These are phyloP conservation scores for Crocodylus rhombifer DNA, from an alignment of 2,797 vertebrate species.

Conservation along the genomic window DNA sequence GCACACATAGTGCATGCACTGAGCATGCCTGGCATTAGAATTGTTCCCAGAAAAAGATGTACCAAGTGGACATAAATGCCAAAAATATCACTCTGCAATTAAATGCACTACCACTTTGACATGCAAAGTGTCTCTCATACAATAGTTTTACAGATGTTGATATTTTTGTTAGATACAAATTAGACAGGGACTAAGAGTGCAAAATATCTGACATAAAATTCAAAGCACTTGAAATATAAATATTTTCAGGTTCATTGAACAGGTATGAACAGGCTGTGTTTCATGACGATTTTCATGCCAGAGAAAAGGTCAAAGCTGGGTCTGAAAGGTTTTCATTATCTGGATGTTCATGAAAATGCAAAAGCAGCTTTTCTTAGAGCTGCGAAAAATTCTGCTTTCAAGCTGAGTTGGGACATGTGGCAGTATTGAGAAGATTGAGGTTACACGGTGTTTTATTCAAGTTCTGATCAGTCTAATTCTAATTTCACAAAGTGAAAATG, in stretches of 20 bases:
- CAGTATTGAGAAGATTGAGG: neutral
- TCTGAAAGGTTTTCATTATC: neutral
- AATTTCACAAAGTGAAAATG: too few relatives aligned
- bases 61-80: too few relatives aligned
- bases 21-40: too few relatives aligned
- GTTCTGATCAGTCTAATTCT: neutral
- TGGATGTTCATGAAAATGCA: neutral
- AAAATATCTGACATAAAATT: slow-evolving; percentile 9
- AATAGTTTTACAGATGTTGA: neutral
- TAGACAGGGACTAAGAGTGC: neutral
- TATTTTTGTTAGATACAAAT: neutral
- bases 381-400: neutral
- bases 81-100: too few relatives aligned
- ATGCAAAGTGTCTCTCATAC: neutral
- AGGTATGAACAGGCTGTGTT: neutral
- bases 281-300: neutral
- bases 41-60: too few relatives aligned
- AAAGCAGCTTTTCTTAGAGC: neutral
- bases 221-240: neutral
- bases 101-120: too few relatives aligned
- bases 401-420: neutral
- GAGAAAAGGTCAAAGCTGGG: neutral
- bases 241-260: slow-evolving; percentile 5
- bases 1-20: too few relatives aligned
- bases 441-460: neutral